Percentiles rank a stretch among this genome's conserved stretches.
phyloP scores from a whole-genome alignment of 1,140 invertebrate species.

The honey bee (Apis mellifera) region Amel_HAv3.1 CM009931.2:11193001-11193500 shows the following conservation, averaged over 20 bases:
- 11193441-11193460: not conserved
- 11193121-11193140: not conserved
- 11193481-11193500: not conserved
- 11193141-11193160: not conserved
- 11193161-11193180: not conserved
- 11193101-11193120: not conserved
- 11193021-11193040: constrained; percentile 10
- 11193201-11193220: not conserved
- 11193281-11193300: not conserved
- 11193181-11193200: not conserved
- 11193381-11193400: not conserved
- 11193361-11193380: not conserved
- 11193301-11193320: not conserved
- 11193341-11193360: not conserved
- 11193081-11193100: constrained; percentile 23
- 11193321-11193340: not conserved
- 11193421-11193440: constrained; percentile 20
- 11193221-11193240: not conserved
- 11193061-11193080: constrained; percentile 16
- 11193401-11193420: not conserved
- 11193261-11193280: not conserved
- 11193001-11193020: not conserved
- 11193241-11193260: not conserved
- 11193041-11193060: constrained; percentile 26
- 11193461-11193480: not conserved